Conservation (phyloP, 2,113 vertebrate species). For the Crotalus helleri region DNA sequence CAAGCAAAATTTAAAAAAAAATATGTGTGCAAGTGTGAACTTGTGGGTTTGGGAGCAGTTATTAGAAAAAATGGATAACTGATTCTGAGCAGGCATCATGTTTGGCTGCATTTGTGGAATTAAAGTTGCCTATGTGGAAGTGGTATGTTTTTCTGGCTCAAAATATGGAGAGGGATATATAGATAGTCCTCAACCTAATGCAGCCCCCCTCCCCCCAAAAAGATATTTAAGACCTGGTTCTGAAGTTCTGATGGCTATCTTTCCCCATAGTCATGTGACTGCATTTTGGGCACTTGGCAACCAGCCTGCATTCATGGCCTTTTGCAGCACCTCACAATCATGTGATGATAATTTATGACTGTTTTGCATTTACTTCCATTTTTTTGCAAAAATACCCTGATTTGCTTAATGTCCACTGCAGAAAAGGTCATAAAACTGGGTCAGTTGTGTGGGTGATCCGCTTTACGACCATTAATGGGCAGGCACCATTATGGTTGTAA, state of each 20-base stretch:
- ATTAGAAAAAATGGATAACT: neutral
- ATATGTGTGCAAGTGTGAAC: neutral
- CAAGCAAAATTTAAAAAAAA: neutral
- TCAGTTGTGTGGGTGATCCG: neutral
- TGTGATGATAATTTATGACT: neutral
- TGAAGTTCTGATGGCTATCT: neutral
- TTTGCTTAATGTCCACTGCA: neutral
- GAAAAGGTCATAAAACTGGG: neutral
- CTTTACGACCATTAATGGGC: neutral
- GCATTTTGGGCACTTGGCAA: neutral
- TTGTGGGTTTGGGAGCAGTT: neutral
- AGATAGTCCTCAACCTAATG: neutral
- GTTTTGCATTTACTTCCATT: neutral
- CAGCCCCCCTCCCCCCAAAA: neutral
- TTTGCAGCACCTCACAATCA: neutral
- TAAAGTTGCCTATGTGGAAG: neutral
- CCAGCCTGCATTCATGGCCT: neutral
- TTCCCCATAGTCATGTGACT: neutral
- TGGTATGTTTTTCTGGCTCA: neutral
- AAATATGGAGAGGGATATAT: neutral
- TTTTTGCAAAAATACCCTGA: neutral
- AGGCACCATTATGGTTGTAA: neutral
- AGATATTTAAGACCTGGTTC: neutral
- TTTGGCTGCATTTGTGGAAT: neutral
- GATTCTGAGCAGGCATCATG: neutral